Base-by-base conservation (phyloP, 2,113 vertebrate genomes). In the Semicossyphus pulcher region DNA sequence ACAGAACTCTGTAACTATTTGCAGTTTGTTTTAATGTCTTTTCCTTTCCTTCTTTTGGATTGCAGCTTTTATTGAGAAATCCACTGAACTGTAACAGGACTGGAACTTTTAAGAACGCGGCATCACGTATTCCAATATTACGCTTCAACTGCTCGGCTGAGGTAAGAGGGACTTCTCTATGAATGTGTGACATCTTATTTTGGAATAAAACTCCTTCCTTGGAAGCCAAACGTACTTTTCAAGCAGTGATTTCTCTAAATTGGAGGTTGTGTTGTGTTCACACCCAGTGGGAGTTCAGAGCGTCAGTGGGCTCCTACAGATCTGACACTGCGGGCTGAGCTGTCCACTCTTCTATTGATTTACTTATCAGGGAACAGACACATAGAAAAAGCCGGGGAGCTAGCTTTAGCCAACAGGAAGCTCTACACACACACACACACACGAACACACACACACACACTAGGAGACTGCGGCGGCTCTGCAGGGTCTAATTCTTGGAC, bases 291-390 rank as follows among this genome's bases (percentile, higher is more conserved):
- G 72, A 81, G 63, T 68, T 62, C 62, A 29, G 39, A 66, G 61
- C 20, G 5, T 67, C 53, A 34, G 29, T 18, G 47, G 58, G 58
- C 31, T 62, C 76, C 72, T n/a, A 23, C 54, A 62, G 56, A 72
- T 76, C 61, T 73, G 48, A 68, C 77, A 76, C 51, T 36, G 10
- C n/a, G 42, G 68, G 58, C 81, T 44, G 60, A 81, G 63, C 76
- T 80, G 87, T 89, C 75, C 84, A 83, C 84, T 72, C 68, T 29
- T 6, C 66, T 80, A 86, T 89, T 84, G 86, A 89, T 89, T 86
- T 73, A 71, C 78, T 85, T 82, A 78, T 89, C 85, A 76, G 75
- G 59, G 34, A 77, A 64, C 26, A 64, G 81, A 81, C 84, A 83
- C 72, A 78, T 71, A 72, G 78, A 58, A 70, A 64, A 82, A 59